phyloP scores from a whole-genome alignment of 2,113 vertebrate genomes.

The Grallaria varia region DNA sequence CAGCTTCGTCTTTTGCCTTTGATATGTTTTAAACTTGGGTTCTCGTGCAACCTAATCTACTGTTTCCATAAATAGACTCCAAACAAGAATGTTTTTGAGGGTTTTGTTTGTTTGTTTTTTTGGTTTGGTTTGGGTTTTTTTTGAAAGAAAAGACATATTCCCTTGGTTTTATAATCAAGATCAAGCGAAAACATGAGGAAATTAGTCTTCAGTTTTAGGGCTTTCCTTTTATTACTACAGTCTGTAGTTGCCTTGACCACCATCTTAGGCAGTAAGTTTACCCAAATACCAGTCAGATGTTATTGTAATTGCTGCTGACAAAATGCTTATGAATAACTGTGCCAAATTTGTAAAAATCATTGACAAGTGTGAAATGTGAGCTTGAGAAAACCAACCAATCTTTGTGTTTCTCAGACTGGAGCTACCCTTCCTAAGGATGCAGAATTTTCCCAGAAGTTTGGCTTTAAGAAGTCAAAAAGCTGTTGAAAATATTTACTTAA shows the following conservation, averaged over 20 bases:
- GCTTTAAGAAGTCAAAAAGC: neutral
- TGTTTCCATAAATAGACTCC: neutral
- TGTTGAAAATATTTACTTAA: slow-evolving; percentile 18
- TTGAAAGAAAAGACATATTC: neutral
- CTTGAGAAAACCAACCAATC: neutral
- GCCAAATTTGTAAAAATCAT: neutral
- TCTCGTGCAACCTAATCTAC: neutral
- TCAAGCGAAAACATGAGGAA: neutral
- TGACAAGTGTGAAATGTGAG: neutral
- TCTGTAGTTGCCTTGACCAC: neutral
- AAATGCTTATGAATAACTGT: neutral
- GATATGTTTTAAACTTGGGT: neutral
- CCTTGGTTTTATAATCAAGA: neutral
- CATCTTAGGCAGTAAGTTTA: neutral
- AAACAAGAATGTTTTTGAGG: neutral
- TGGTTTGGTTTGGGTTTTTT: no score
- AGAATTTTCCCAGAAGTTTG: neutral
- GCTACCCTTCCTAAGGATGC: neutral
- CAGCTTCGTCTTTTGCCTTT: neutral
- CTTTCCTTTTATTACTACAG: neutral
- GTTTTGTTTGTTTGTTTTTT: no score
- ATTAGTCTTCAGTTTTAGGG: neutral
- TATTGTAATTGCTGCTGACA: neutral
- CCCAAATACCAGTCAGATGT: neutral
- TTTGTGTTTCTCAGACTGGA: neutral